A percentile compares a stretch with the other conserved stretches of the same genome.
phyloP scores from a whole-genome alignment of 2,113 vertebrate species.

The Bujurquina vittata region DNA sequence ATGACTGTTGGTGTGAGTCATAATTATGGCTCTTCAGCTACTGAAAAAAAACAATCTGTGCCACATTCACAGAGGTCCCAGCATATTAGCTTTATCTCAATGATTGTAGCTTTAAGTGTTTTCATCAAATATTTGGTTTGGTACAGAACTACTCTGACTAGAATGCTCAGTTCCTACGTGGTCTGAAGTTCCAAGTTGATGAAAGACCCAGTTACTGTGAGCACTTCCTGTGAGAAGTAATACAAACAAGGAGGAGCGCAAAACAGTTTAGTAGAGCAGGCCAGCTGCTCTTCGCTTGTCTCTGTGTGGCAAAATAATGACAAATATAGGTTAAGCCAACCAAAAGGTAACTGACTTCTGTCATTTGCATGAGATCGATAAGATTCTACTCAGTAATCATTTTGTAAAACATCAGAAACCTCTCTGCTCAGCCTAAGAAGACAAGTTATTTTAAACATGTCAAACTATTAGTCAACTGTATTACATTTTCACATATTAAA shows the following conservation, averaged over 20 bases:
- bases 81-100: neutral
- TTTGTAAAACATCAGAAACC: neutral
- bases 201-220: conserved; percentile 3
- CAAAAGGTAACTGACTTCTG: neutral
- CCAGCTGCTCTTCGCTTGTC: neutral
- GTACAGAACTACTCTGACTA: neutral
- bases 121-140: conserved; percentile 16
- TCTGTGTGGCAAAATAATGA: conserved; percentile 3
- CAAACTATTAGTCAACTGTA: neutral
- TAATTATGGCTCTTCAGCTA: neutral
- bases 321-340: neutral
- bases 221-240: conserved; percentile 45
- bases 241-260: conserved; percentile 28
- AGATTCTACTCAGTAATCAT: neutral
- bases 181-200: conserved; percentile 27
- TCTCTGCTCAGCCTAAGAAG: neutral
- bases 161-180: conserved; percentile 16
- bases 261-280: too few species aligned
- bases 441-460: neutral
- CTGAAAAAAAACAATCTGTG: neutral
- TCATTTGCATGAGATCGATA: neutral
- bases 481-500: neutral
- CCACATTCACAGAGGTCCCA: neutral
- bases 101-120: neutral
- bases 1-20: neutral